Base-by-base conservation (phyloP, 2,888 invertebrate genomes). In the Melinaea marsaeus region DNA sequence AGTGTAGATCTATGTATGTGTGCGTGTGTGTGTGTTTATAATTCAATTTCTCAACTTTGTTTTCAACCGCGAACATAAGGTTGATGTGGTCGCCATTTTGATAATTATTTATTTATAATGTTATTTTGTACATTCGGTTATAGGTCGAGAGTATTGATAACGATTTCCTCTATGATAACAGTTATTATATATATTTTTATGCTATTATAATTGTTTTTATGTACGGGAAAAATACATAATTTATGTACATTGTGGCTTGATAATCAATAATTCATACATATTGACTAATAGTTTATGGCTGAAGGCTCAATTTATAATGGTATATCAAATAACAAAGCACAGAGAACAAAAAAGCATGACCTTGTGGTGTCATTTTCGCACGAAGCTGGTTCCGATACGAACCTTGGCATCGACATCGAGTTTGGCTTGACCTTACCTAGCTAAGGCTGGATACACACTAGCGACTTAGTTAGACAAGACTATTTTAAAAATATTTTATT, bases 351-450 rank as follows among this genome's bases (percentile, higher is more conserved):
- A 51, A 62, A 64, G 55, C 22, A 22, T 55, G 66, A 62, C 66
- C 66, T 66, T 66, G 57, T 58, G n/a, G 42, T 33, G 59, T 62
- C 58, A 63, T 61, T 64, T 64, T 66, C 57, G 62, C 64, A 48
- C 59, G 57, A 59, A 45, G 55, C 48, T 57, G 47, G 56, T 56
- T 48, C 47, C 56, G 56, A 22, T 47, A 13, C 59, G 59, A 58
- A 58, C 67, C 67, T 67, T 67, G 67, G 58, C 62, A 64, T 32
- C 64, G 62, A 63, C 64, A 67, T 58, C 59, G 35, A 51, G 58
- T 57, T 61, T 62, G 55, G 60, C 45, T 54, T 51, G 64, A 64
- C 64, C 64, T 64, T 55, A 61, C n/a, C 54, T 51, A 51, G 32
- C 32, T 51, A 51, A 51, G 51, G 51, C 51, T 22, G 5, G 11